Base-by-base conservation (phyloP, 2,113 vertebrate species). In the Pionites leucogaster region DNA sequence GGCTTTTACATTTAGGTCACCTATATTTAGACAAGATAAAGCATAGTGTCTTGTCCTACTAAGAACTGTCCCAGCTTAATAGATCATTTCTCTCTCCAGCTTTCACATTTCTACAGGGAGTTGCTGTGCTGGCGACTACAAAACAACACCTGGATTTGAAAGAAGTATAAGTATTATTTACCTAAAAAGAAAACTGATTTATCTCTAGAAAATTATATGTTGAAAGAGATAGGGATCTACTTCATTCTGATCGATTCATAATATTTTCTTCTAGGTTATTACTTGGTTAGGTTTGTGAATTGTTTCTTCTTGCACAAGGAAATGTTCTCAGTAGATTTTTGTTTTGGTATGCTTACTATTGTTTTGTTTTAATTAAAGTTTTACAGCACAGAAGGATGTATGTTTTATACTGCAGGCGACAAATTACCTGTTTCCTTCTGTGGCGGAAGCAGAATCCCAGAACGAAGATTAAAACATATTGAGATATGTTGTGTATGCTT, bases 1-100 rank as follows among this genome's bases (percentile, higher is more conserved):
- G 39, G 31, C 17, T 52, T 87, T 87, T 89, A 65, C 67, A 89
- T 93, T 87, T 94, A 95, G 77, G 74, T 91, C 77, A 94, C 31
- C 81, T 95, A 91, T 82, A 72, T 92, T 95, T 96, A 94, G 84
- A 91, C 9, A 95, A 92, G 91, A 93, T 82, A 91, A 96, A 95
- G 57, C 42, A 79, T 52, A 65, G 3, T 82, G 53, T 60, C 52
- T 50, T 72, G 52, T 71, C 18, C 57, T 93, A 47, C 77, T 84
- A 91, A 84, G 81, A 92, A 39, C 11, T 44, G 44, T 76, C 37
- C 44, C 52, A 69, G 39, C n/a, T 91, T 91, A 87, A 90, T 69
- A 87, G 33, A 79, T 92, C 72, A 76, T 96, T 90, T 87, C 28
- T 85, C 7, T 79, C 16, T 46, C 31, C 13, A 82, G 59, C 31